Base-by-base conservation (phyloP, 2,888 invertebrate species). In the Limnephilus rhombicus region DNA sequence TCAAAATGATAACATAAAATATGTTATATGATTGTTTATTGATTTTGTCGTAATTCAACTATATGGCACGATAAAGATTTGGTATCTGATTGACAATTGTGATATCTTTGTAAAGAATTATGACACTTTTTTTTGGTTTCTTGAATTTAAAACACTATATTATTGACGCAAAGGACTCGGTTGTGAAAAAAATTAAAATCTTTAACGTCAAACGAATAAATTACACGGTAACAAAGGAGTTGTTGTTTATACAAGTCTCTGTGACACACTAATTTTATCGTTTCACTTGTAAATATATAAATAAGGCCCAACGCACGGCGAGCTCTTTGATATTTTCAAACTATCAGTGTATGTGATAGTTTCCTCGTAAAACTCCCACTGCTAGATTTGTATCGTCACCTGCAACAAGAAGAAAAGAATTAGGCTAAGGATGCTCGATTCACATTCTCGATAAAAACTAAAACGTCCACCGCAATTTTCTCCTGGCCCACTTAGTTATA, bases 321-420 rank as follows among this genome's bases (percentile, higher is more conserved):
- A 90, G 29, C 31, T 41, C 90, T 90, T 90, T 87, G 81, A 90
- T 49, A 90, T 90, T 90, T 83, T 18, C 18, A 13, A 31, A 81
- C 41, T 45, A 53, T 31, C 24, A 41, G 18, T 49, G 37, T 15
- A 53, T 90, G 24, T 90, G 80, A 49, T 89, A 82, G 41, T n/a
- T 91, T 91, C 80, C 41, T 85, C 29, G 85, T 68, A 53, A 68
- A 89, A 91, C 91, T 81, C 91, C 91, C 91, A 89, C 91, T 89
- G 41, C 45, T 29, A 68, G 34, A 41, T 85, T 85, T 41, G 82
- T 89, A 85, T 83, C 91, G 89, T 80, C 91, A 91, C 91, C 91
- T 91, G 91, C 68, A 91, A 91, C 81, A 85, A 91, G 89, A 85
- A 80, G 45, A 85, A 15, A 83, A 49, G 83, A 91, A 89, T 89